Evolutionary conservation across 2,113 vertebrate species (phyloP), one percentile per base, ranked within the genome.

Genomic region (Notarius lentiginosus): DNA sequence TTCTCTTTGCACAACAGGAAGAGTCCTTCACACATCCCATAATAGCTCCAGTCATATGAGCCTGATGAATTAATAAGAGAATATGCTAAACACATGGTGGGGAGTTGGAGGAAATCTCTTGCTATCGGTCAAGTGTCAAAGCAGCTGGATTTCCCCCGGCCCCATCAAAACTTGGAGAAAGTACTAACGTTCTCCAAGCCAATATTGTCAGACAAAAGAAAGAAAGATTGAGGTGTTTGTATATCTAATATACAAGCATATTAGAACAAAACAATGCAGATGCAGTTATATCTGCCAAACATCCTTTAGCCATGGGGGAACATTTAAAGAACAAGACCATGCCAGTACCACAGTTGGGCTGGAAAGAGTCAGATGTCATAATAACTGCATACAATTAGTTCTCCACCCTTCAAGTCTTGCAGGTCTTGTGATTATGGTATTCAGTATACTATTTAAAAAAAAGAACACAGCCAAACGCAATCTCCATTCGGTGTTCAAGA

Each of bases 1-100:
- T 18, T 47, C 51, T 41, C 51, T 27, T 18, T 24, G n/a, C 9
- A 41, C 8, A 75, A 60, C 41, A 49, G 60, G 41, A 61, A 61
- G 58, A 81, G 79, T 60, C 47, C 63, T 73, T 63, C 65, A 65
- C 77, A 75, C 12, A 66, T 76, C 79, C 79, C n/a, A 65, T 85
- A 61, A 84, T 61, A 87, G 81, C 73, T 34, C 49, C 27, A 34
- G 83, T 30, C 60, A 76, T 79, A 77, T 41, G 17, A 70, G 17
- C 8, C 85, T 65, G 82, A 85, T 82, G 79, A 85, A 82, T 84
- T 84, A 79, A 82, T 86, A 72, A 90, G 84, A 65, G 84, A 84
- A 84, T 58, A 56, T 85, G 82, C 56, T 77, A 85, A 81, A 87
- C 61, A 30, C 84, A 65, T 63, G 82, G 61, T 49, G 49, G 82